Base-by-base conservation (phyloP, 2,888 invertebrate genomes). In the Pocota personata region DNA sequence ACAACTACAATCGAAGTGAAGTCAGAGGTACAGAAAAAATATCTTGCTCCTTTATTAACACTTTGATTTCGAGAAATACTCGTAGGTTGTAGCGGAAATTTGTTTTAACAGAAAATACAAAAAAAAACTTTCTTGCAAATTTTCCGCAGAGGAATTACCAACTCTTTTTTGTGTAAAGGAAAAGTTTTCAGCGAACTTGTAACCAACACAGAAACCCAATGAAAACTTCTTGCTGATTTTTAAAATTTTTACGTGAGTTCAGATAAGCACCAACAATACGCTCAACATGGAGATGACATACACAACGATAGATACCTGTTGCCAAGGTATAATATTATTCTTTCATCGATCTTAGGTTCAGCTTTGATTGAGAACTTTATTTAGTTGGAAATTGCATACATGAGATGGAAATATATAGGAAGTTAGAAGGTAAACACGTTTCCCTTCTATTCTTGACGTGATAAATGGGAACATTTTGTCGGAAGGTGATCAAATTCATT, bases 311-410 rank as follows among this genome's bases (percentile, higher is more conserved):
- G 10, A 40, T 66, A 67, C 67, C 58, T 67, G 76, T 76, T 76
- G 76, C 67, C 35, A 67, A 35, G 64, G 46, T 8, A 37, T 16
- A 16, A 35, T 50, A 35, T 46, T 67, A 67, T 30, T 67, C 19
- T 19, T 58, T 67, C 30, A 30, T 76, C 67, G 67, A 76, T 76
- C 58, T 69, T 46, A 32, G 55, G 55, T 43, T 55, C 30, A 19
- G 43, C 57, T 72, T 71, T 72, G 72, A 60, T 72, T 72, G 72
- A 72, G 72, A 37, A 60, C 72, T 72, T 72, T 48, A 60, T 72
- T 58, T 48, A 2, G 72, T 12, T 24, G 48, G 35, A 72, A 50
- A 72, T 50, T 60, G 60, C 50, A 50, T 60, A 14, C 24, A 37
- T 1, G 4, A n/a, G 24, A 24, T 12, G 21, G 40, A 14, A 14